These are phyloP conservation scores for Chrysolina oricalcia DNA, from an alignment of 2,888 invertebrate species.

Conservation along the genomic window DNA sequence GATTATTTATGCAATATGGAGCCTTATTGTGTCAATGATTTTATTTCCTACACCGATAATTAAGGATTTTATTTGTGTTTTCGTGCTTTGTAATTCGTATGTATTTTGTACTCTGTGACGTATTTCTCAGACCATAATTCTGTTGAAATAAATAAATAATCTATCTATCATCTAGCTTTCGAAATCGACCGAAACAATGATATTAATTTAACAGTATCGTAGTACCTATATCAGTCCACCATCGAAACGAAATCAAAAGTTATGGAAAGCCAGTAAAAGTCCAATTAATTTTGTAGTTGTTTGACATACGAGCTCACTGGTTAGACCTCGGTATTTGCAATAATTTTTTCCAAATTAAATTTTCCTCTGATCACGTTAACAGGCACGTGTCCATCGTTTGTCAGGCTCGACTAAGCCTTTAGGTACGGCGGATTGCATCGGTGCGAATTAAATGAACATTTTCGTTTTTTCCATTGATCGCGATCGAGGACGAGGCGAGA, in stretches of 20 bases:
- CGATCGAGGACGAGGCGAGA: neutral
- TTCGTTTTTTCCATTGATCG: neutral
- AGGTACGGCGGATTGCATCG: neutral
- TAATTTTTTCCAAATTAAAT: conserved; percentile 1
- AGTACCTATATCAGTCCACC: neutral
- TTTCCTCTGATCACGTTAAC: neutral
- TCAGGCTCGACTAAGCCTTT: neutral
- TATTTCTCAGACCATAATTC: too few relatives aligned
- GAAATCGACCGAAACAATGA: too few relatives aligned
- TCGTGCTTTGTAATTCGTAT: too few relatives aligned
- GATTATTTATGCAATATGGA: too few relatives aligned
- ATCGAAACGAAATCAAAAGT: neutral
- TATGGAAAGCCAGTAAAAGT: neutral
- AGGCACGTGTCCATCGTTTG: conserved; percentile 11
- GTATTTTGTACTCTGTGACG: too few relatives aligned
- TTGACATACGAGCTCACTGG: neutral
- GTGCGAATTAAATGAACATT: neutral
- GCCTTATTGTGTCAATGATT: too few relatives aligned
- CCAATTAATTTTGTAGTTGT: neutral
- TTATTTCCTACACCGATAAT: too few relatives aligned
- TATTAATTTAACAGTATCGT: neutral
- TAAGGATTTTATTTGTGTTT: too few relatives aligned
- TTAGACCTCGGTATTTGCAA: neutral
- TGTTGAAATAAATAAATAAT: too few relatives aligned
- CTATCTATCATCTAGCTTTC: too few relatives aligned